Percentiles rank a stretch among this genome's conserved stretches.
phyloP scores from a whole-genome alignment of 2,113 vertebrate genomes.

The Camelus dromedarius region DNA sequence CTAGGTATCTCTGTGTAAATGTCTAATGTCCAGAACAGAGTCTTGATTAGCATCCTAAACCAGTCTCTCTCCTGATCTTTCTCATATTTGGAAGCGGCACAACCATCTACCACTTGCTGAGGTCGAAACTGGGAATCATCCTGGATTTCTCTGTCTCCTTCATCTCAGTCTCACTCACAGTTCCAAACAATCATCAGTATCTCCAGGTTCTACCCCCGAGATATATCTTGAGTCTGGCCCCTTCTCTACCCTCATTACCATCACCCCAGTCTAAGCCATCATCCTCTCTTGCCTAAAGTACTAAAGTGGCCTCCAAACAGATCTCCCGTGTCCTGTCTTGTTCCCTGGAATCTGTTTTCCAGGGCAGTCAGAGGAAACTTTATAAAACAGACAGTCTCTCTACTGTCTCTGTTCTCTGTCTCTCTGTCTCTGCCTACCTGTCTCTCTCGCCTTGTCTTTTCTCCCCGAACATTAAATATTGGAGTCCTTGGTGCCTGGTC shows the following conservation, averaged over 20 bases:
- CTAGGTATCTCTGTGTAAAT: background rate
- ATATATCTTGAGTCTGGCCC: background rate
- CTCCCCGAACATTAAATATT: background rate
- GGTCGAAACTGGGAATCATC: background rate
- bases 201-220: background rate
- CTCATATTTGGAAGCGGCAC: background rate
- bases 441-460: background rate
- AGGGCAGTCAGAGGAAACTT: background rate
- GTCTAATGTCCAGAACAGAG: background rate
- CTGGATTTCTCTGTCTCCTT: background rate
- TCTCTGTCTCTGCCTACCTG: too few species aligned
- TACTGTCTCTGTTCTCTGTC: too few species aligned
- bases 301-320: background rate
- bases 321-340: background rate
- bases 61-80: background rate
- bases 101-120: accelerated
- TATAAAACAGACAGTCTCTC: background rate
- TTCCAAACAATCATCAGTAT: background rate
- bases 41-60: background rate
- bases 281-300: background rate
- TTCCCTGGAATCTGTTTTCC: background rate
- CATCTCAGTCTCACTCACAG: background rate
- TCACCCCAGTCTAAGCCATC: background rate
- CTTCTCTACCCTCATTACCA: background rate
- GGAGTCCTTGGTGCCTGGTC: background rate